A percentile compares a stretch with the other conserved stretches of the same genome.
These are phyloP conservation scores for Grapholita molesta DNA, from an alignment of 1,140 invertebrate genomes.

Conservation along the genomic window DNA sequence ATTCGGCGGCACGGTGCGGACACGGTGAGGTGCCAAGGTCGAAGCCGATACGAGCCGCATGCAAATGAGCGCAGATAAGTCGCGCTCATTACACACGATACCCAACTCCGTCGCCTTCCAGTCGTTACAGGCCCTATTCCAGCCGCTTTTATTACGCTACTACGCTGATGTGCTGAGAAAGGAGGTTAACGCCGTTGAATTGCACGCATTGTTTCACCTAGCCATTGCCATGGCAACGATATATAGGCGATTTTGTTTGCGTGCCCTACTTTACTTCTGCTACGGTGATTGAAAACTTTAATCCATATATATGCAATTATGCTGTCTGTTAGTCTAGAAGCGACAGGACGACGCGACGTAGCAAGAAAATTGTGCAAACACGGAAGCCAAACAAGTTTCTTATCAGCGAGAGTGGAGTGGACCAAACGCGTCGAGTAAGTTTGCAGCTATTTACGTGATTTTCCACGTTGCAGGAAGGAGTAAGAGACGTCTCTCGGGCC, in stretches of 20 bases:
- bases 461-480: constrained; percentile 60
- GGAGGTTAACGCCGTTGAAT: constrained; percentile 67
- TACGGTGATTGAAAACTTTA: constrained; percentile 7
- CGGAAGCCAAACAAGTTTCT: constrained; percentile 25
- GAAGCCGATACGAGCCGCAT: constrained; percentile 62
- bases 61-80: constrained; percentile 71
- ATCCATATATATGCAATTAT: constrained; percentile 8
- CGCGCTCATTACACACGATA: constrained; percentile 61
- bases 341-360: background rate
- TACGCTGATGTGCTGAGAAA: constrained; percentile 60
- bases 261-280: background rate
- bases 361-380: constrained; percentile 24
- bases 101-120: constrained; percentile 45
- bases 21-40: constrained; percentile 65
- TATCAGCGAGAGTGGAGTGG: constrained; percentile 30
- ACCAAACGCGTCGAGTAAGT: constrained; percentile 45
- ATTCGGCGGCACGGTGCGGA: constrained; percentile 38
- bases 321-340: background rate
- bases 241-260: constrained; percentile 9
- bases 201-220: constrained; percentile 64
- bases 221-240: constrained; percentile 46
- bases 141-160: constrained; percentile 62
- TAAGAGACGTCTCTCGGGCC: constrained; percentile 69
- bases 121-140: constrained; percentile 51
- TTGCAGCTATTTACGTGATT: constrained; percentile 71